Conservation (phyloP, 2,797 vertebrate species). For the Catostomus latipinnis region DNA sequence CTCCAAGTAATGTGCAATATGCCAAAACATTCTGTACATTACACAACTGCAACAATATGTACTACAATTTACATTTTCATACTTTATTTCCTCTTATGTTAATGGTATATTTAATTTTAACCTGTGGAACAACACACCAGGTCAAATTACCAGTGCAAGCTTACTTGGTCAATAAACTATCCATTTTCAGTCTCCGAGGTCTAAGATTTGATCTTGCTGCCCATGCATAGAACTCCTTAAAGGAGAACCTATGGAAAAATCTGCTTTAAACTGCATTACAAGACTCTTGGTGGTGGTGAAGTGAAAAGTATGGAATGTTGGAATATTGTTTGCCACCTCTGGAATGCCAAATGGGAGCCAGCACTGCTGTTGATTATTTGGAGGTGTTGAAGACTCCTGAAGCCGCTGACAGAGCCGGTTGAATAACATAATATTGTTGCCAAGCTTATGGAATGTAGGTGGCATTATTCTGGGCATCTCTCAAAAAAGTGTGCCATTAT, state of each 20-base stretch:
- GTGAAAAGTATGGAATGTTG: conserved; percentile 44
- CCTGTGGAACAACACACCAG: background rate
- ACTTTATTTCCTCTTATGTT: conserved; percentile 10
- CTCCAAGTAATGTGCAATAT: background rate
- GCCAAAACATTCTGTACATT: background rate
- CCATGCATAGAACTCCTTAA: conserved; percentile 4
- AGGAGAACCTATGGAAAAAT: conserved; percentile 17
- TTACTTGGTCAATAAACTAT: background rate
- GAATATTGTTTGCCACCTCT: conserved; percentile 43
- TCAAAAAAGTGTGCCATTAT: background rate
- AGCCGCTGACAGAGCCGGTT: conserved; percentile 42
- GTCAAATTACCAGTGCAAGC: background rate
- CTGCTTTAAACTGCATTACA: conserved; percentile 1
- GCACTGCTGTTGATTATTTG: conserved; percentile 52
- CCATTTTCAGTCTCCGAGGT: background rate
- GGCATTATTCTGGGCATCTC: conserved; percentile 32
- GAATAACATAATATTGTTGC: conserved; percentile 47
- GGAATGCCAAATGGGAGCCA: conserved; percentile 49
- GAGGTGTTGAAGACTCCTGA: conserved; percentile 52
- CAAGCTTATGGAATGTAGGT: conserved; percentile 44
- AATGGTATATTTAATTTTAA: background rate
- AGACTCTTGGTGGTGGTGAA: conserved; percentile 22
- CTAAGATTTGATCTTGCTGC: background rate
- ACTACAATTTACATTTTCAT: background rate
- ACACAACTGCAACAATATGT: background rate